Conservation (phyloP, 2,797 vertebrate genomes). For the Dryobates pubescens region DNA sequence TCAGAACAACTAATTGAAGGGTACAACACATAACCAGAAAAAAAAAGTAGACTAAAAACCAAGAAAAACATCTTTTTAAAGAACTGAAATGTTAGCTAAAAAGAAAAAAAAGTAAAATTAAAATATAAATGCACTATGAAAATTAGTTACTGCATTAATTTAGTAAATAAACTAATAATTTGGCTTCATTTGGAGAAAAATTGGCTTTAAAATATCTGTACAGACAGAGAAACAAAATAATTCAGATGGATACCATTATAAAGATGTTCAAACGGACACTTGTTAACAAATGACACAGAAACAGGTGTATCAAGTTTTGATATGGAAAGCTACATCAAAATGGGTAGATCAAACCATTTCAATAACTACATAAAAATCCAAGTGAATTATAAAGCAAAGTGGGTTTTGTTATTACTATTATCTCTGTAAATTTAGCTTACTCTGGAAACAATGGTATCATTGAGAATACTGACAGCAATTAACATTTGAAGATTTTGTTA, state of each 20-base stretch:
- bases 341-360: not conserved
- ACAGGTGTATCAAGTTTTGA: not conserved
- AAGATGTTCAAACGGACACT: not conserved
- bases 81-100: not conserved
- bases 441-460: not conserved
- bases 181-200: not conserved
- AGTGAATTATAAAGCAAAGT: not conserved
- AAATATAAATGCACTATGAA: not conserved
- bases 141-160: not conserved
- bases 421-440: not conserved
- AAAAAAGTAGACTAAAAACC: not conserved
- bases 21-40: not conserved
- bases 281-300: not conserved
- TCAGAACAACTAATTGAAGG: not conserved
- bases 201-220: not conserved
- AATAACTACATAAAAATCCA: not conserved
- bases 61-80: not conserved
- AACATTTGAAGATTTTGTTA: not conserved
- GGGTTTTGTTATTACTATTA: not conserved
- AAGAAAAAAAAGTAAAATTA: not conserved
- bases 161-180: not conserved
- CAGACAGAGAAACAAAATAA: not conserved
- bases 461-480: not conserved
- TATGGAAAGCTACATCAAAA: not conserved
- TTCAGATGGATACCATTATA: not conserved